Percentiles rank a stretch among this genome's conserved stretches.
These are phyloP conservation scores for Aphaenogaster floridana DNA, from an alignment of 1,140 invertebrate species.

Conservation along the genomic window DNA sequence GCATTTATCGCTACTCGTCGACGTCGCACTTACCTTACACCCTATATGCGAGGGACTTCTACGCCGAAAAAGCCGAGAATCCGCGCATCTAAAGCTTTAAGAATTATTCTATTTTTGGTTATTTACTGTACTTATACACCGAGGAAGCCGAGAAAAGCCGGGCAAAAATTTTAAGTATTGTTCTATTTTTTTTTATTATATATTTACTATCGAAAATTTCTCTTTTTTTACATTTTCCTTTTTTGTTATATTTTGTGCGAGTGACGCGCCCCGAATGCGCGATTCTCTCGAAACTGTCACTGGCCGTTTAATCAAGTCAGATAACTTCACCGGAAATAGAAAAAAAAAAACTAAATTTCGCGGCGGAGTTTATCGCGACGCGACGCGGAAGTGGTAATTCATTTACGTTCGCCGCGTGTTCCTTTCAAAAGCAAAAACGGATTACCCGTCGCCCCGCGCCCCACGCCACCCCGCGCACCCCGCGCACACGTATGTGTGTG, in stretches of 20 bases:
- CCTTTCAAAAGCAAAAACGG: constrained; percentile 34
- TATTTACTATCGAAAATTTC: not conserved
- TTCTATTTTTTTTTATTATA: not conserved
- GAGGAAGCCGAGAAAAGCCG: not conserved
- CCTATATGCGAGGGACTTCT: not conserved
- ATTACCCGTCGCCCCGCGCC: not conserved
- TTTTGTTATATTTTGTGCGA: not conserved
- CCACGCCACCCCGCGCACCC: not conserved
- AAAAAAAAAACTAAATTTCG: constrained; percentile 7
- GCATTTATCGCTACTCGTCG: not conserved
- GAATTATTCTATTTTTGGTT: not conserved
- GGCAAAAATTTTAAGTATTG: not conserved
- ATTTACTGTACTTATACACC: not conserved
- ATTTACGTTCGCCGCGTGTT: constrained; percentile 21
- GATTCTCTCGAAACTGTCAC: not conserved
- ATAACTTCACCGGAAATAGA: not conserved
- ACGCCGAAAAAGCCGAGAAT: not conserved
- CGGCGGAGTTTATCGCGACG: not conserved
- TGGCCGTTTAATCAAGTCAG: constrained; percentile 11
- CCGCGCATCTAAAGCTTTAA: not conserved
- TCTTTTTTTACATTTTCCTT: not conserved
- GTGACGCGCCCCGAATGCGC: not conserved
- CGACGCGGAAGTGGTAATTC: constrained; percentile 27
- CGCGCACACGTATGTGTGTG: not conserved
- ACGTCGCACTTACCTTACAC: not conserved